Percentiles rank a stretch among this genome's conserved stretches.
phyloP scores from a whole-genome alignment of 2,888 invertebrate genomes.

The Seladonia tumulorum region DNA sequence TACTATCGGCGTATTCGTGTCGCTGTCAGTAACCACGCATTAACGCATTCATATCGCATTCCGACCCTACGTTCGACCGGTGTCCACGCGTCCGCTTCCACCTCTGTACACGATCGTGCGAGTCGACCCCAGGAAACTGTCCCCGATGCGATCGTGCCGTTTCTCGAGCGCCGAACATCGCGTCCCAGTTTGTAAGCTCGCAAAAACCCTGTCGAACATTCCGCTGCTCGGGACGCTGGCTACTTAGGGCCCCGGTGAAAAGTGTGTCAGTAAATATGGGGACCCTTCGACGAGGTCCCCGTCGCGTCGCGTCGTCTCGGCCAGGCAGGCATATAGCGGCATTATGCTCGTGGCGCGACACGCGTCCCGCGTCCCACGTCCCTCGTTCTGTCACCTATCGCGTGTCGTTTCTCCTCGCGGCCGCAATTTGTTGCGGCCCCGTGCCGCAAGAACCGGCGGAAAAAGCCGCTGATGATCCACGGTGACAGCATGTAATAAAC shows the following conservation, averaged over 20 bases:
- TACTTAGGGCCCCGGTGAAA: constrained; percentile 31
- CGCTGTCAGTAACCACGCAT: constrained; percentile 78
- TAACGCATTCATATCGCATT: constrained; percentile 79
- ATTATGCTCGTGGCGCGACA: constrained; percentile 33
- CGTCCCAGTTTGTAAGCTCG: constrained; percentile 22
- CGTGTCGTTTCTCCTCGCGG: constrained; percentile 37
- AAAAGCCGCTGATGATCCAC: constrained; percentile 34
- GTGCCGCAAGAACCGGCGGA: constrained; percentile 13
- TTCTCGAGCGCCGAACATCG: constrained; percentile 19
- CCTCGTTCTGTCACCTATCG: constrained; percentile 32
- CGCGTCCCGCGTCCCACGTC: constrained; percentile 21
- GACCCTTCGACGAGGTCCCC: constrained; percentile 22
- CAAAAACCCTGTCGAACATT: constrained; percentile 20
- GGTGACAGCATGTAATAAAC: constrained; percentile 54
- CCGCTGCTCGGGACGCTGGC: not conserved
- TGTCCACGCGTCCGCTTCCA: constrained; percentile 54
- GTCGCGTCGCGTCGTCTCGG: not conserved
- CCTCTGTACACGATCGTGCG: constrained; percentile 32
- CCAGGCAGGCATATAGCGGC: constrained; percentile 21
- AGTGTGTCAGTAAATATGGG: constrained; percentile 49
- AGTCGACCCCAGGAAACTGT: constrained; percentile 27
- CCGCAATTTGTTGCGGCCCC: constrained; percentile 45
- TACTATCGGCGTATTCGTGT: constrained; percentile 77
- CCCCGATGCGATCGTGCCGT: constrained; percentile 27
- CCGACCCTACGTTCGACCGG: constrained; percentile 69